Evolutionary conservation across 2,797 vertebrate species (phyloP).

Genomic region (Luscinia megarhynchos): DNA sequence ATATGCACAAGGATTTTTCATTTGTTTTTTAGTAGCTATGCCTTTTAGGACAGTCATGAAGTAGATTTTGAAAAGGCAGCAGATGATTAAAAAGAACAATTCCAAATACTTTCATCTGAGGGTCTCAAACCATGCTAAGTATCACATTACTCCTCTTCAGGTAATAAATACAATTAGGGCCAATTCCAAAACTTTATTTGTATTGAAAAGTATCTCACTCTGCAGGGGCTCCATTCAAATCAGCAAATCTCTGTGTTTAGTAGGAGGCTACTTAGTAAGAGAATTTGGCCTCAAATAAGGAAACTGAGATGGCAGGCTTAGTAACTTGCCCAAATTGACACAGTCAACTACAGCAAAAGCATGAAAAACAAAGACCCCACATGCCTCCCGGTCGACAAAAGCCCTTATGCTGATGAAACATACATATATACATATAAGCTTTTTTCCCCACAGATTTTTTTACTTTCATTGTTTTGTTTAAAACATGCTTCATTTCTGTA

Average conservation of each 20-base stretch:
- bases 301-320: constrained; percentile 48
- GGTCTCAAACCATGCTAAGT: constrained; percentile 57
- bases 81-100: constrained; percentile 63
- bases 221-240: constrained; percentile 63
- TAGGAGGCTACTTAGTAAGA: constrained; percentile 64
- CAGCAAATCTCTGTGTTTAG: constrained; percentile 60
- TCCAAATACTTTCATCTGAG: constrained; percentile 51
- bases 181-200: constrained; percentile 68
- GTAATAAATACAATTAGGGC: constrained; percentile 73
- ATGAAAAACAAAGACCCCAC: constrained; percentile 19
- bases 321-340: constrained; percentile 27
- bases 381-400: background rate
- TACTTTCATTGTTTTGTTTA: background rate
- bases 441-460: background rate
- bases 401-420: background rate
- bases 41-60: constrained; percentile 12
- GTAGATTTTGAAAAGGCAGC: constrained; percentile 43
- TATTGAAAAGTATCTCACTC: constrained; percentile 67
- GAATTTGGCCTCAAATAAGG: constrained; percentile 67
- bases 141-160: constrained; percentile 69
- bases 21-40: constrained; percentile 23
- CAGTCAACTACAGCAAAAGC: constrained; percentile 1
- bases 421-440: background rate
- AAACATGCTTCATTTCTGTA: background rate
- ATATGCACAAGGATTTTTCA: background rate